These are phyloP conservation scores for Lypha dubia DNA, from an alignment of 2,888 invertebrate species.

Conservation along the genomic window DNA sequence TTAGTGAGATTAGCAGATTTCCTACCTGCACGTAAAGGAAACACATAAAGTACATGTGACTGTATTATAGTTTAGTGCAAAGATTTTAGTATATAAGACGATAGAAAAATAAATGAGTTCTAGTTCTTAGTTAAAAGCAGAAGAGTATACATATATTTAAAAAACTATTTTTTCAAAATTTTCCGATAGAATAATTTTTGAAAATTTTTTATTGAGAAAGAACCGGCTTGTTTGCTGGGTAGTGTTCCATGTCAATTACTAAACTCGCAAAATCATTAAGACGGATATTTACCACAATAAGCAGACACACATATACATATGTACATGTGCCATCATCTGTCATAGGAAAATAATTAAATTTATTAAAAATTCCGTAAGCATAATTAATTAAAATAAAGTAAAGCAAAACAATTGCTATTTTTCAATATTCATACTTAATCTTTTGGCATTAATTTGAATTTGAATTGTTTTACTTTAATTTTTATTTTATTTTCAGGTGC, in stretches of 20 bases:
- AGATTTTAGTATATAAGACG: no score
- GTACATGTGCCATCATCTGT: constrained; percentile 33
- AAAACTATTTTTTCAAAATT: no score
- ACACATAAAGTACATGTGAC: no score
- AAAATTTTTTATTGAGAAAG: background rate
- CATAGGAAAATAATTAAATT: constrained; percentile 30
- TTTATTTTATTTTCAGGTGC: constrained; percentile 3
- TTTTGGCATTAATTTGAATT: constrained; percentile 1
- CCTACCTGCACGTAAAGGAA: no score
- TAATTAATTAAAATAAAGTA: constrained; percentile 45
- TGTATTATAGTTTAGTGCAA: no score
- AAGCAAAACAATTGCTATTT: constrained; percentile 27
- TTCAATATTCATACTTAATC: constrained; percentile 11
- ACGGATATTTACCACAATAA: constrained; percentile 42
- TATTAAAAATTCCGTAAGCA: constrained; percentile 61
- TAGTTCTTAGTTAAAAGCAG: no score
- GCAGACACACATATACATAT: constrained; percentile 27
- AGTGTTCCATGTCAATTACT: constrained; percentile 7
- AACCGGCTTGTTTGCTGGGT: background rate
- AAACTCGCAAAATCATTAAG: constrained; percentile 42
- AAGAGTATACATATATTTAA: no score
- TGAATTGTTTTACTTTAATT: background rate
- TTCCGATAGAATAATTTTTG: no score
- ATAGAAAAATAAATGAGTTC: no score
- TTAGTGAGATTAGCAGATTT: background rate